These are phyloP conservation scores for Drosophila dunni DNA, from an alignment of 1,140 invertebrate species.

Conservation along the genomic window DNA sequence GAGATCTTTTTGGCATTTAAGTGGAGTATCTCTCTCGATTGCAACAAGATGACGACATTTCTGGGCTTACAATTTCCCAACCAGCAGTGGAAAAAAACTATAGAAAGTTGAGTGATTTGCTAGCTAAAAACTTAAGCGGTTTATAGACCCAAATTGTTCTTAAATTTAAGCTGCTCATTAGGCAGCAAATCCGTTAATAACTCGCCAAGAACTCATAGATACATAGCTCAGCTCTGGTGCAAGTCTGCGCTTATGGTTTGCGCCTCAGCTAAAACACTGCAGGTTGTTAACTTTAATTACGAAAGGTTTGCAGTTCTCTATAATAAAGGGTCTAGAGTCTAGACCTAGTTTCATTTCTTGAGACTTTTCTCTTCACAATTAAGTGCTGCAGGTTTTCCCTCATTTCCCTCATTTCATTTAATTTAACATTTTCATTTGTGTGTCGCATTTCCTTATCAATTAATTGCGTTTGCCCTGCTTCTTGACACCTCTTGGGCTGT, in stretches of 20 bases:
- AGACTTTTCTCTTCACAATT: conserved; percentile 22
- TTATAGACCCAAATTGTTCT: background rate
- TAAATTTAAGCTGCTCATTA: background rate
- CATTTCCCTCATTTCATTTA: conserved; percentile 34
- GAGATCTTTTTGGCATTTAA: conserved; percentile 57
- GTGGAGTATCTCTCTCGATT: conserved; percentile 30
- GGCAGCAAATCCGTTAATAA: background rate
- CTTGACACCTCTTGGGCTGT: conserved; percentile 1
- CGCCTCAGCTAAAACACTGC: conserved; percentile 9
- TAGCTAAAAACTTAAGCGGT: background rate
- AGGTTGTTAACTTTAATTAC: conserved; percentile 9
- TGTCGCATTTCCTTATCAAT: conserved; percentile 47
- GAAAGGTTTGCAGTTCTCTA: conserved; percentile 17
- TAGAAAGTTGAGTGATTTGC: background rate
- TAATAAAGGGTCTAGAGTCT: background rate
- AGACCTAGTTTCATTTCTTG: conserved; percentile 25
- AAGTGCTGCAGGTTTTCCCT: conserved; percentile 19
- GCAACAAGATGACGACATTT: conserved; percentile 32
- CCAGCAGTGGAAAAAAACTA: background rate
- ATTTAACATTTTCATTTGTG: conserved; percentile 7
- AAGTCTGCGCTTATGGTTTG: conserved; percentile 16
- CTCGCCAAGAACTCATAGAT: background rate
- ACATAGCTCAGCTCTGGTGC: background rate
- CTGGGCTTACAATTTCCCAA: conserved; percentile 23
- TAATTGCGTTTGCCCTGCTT: conserved; percentile 28